A percentile compares a stretch with the other conserved stretches of the same genome.
Evolutionary conservation across 1,140 invertebrate genomes (phyloP).

Genomic region (Achroia grisella): DNA sequence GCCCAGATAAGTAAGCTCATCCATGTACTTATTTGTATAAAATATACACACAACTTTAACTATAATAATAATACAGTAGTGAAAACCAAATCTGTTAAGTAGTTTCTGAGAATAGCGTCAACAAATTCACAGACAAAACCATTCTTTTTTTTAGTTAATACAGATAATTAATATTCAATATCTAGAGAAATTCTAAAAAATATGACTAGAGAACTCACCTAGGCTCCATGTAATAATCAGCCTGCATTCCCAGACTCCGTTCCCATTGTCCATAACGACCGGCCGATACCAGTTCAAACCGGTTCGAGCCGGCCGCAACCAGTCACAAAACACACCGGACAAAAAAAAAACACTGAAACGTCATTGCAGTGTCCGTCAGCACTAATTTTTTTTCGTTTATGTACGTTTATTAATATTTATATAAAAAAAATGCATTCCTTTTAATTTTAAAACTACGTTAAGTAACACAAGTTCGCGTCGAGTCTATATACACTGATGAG

Average conservation of each 20-base stretch:
- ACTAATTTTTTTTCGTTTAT: background rate
- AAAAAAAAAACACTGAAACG: background rate
- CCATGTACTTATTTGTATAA: too few species aligned
- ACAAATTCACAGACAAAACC: too few species aligned
- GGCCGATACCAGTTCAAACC: too few species aligned
- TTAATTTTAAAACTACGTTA: constrained; percentile 1
- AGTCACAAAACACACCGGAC: background rate
- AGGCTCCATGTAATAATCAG: constrained; percentile 32
- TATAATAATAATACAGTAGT: too few species aligned
- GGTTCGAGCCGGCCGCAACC: background rate
- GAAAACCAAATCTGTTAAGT: too few species aligned
- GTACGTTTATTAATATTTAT: background rate
- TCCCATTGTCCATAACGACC: too few species aligned
- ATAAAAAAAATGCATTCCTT: constrained; percentile 10
- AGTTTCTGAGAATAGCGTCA: too few species aligned
- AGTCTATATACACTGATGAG: constrained; percentile 1
- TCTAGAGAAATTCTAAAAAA: too few species aligned
- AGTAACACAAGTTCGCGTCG: background rate
- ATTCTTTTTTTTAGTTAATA: too few species aligned
- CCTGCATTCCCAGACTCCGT: constrained; percentile 28
- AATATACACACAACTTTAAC: too few species aligned
- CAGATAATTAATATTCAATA: too few species aligned
- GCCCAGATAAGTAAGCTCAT: too few species aligned
- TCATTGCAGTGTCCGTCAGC: background rate
- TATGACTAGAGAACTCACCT: constrained; percentile 24